Evolutionary conservation across 2,113 vertebrate species (phyloP).

Genomic region (Aleadryas rufinucha): DNA sequence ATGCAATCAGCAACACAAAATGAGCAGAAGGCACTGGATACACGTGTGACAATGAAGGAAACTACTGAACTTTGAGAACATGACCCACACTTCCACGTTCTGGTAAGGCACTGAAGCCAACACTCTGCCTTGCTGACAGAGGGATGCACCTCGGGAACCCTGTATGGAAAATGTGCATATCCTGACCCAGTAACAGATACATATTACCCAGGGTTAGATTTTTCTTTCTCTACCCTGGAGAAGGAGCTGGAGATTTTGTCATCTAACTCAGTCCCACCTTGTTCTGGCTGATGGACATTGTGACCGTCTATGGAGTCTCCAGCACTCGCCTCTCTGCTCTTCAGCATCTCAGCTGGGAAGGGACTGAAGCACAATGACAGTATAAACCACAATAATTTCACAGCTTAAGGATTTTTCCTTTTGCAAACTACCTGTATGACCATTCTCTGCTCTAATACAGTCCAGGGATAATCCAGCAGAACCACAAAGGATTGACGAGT

Average conservation of each 20-base stretch:
- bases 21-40: rapidly evolving
- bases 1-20: background rate
- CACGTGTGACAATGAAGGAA: background rate
- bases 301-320: background rate
- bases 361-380: background rate
- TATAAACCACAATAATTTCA: background rate
- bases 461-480: background rate
- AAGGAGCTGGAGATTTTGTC: background rate
- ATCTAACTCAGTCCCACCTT: background rate
- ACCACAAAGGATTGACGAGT: background rate
- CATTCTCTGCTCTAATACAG: background rate
- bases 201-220: background rate
- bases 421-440: background rate
- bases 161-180: background rate
- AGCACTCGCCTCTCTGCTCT: background rate
- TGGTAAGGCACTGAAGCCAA: background rate
- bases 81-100: background rate
- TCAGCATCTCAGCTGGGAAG: background rate
- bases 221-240: background rate
- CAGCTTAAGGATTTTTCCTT: background rate
- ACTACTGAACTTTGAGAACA: background rate
- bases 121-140: background rate
- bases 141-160: rapidly evolving
- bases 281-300: background rate
- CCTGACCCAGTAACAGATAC: background rate